Evolutionary conservation across 2,888 invertebrate species (phyloP).

Genomic region (Microctonus aethiopoides): DNA sequence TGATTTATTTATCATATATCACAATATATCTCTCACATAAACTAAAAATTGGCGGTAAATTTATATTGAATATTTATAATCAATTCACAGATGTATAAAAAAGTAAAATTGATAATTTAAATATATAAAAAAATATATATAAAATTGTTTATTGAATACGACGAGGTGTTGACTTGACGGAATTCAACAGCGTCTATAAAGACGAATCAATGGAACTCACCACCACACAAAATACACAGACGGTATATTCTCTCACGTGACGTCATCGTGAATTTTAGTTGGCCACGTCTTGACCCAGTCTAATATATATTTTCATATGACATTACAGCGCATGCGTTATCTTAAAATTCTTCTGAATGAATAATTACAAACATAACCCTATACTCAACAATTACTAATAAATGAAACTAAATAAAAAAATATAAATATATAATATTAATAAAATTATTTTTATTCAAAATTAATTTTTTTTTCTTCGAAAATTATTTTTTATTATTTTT

Average conservation of each 20-base stretch:
- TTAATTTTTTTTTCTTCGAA: too few species aligned
- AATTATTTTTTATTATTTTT: too few species aligned
- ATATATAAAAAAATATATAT: background rate
- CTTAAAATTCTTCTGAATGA: background rate
- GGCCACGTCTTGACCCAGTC: slow-evolving; percentile 1
- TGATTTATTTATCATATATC: background rate
- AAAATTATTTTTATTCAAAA: too few species aligned
- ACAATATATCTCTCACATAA: background rate
- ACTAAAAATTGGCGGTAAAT: background rate
- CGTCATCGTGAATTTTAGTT: background rate
- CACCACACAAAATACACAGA: background rate
- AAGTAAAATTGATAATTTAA: background rate
- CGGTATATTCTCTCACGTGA: background rate
- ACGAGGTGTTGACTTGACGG: background rate
- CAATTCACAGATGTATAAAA: background rate
- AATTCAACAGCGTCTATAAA: background rate
- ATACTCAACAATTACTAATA: too few species aligned
- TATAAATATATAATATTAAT: too few species aligned
- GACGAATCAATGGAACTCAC: background rate
- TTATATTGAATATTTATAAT: background rate
- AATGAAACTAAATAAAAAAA: too few species aligned
- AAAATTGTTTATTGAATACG: background rate
- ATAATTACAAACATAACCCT: background rate
- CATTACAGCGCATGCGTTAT: background rate
- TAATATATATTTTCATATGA: background rate